phyloP scores from a whole-genome alignment of 1,140 invertebrate species.

The Euwallacea fornicatus region DNA sequence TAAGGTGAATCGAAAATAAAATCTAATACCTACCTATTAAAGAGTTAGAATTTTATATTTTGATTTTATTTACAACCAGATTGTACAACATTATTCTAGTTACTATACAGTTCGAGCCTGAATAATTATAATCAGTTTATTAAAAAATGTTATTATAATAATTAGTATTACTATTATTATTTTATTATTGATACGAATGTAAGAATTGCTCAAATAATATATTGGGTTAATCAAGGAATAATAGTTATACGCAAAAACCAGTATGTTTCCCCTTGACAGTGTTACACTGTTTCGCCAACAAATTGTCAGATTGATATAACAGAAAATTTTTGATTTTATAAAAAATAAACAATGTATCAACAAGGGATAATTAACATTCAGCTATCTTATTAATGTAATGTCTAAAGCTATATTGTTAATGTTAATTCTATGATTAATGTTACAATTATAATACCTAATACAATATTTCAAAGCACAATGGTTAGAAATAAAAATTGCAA shows the following conservation, averaged over 20 bases:
- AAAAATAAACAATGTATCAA: slow-evolving; percentile 20
- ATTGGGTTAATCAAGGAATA: slow-evolving; percentile 44
- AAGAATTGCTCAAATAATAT: slow-evolving; percentile 35
- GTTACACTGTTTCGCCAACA: too few species aligned
- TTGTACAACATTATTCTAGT: slow-evolving; percentile 50
- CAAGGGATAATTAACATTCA: slow-evolving; percentile 15
- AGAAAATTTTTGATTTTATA: slow-evolving; percentile 22
- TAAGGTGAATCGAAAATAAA: background rate
- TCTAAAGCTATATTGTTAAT: slow-evolving; percentile 23
- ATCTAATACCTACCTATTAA: background rate
- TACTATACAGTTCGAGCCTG: slow-evolving; percentile 47
- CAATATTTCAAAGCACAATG: background rate
- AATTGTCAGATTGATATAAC: slow-evolving; percentile 20
- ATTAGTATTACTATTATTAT: slow-evolving; percentile 42
- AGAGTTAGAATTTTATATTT: slow-evolving; percentile 31
- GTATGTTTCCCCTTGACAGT: too few species aligned
- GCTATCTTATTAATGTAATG: slow-evolving; percentile 15
- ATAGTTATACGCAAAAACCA: slow-evolving; percentile 25
- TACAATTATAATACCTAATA: slow-evolving; percentile 8
- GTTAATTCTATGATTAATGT: slow-evolving; percentile 3
- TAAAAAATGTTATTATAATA: slow-evolving; percentile 49
- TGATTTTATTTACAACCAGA: slow-evolving; percentile 51
- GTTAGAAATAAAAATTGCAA: slow-evolving; percentile 1
- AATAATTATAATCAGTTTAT: slow-evolving; percentile 45
- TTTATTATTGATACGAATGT: slow-evolving; percentile 25